Evolutionary conservation across 2,888 invertebrate genomes (phyloP).

Genomic region (Xestia xanthographa): DNA sequence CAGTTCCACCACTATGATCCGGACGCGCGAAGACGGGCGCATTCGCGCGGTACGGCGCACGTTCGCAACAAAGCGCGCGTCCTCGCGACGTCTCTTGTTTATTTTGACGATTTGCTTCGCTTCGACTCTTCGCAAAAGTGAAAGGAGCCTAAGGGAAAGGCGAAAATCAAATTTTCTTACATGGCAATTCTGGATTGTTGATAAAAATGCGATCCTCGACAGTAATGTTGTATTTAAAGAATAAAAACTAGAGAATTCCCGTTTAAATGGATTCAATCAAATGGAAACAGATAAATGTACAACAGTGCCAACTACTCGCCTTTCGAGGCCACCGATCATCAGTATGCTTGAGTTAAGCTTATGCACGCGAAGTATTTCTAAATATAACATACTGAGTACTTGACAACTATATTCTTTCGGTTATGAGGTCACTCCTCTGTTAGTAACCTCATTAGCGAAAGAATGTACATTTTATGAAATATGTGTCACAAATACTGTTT

Average conservation of each 20-base stretch:
- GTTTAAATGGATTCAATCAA: neutral
- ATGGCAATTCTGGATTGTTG: neutral
- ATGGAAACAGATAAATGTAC: slow-evolving; percentile 3
- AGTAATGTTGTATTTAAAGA: neutral
- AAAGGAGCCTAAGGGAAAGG: slow-evolving; percentile 23
- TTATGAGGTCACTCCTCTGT: slow-evolving; percentile 33
- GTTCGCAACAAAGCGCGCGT: neutral
- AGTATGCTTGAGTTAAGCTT: slow-evolving; percentile 29
- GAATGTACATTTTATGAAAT: slow-evolving; percentile 16
- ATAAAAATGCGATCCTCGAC: neutral
- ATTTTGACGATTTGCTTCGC: slow-evolving; percentile 3
- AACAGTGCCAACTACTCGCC: slow-evolving; percentile 10
- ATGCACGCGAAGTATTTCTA: slow-evolving; percentile 31
- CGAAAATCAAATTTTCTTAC: slow-evolving; percentile 19
- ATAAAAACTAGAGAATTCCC: neutral
- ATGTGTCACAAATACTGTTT: neutral
- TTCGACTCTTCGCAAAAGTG: slow-evolving; percentile 9
- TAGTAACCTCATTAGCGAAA: slow-evolving; percentile 31
- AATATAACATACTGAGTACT: slow-evolving; percentile 25
- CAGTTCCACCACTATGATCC: neutral
- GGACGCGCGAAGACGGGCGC: neutral
- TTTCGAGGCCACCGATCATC: slow-evolving; percentile 17
- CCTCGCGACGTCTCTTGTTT: neutral
- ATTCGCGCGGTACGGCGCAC: neutral
- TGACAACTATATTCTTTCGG: slow-evolving; percentile 17